Conservation (phyloP, 1,140 invertebrate genomes). For the Chionoecetes opilio region DNA sequence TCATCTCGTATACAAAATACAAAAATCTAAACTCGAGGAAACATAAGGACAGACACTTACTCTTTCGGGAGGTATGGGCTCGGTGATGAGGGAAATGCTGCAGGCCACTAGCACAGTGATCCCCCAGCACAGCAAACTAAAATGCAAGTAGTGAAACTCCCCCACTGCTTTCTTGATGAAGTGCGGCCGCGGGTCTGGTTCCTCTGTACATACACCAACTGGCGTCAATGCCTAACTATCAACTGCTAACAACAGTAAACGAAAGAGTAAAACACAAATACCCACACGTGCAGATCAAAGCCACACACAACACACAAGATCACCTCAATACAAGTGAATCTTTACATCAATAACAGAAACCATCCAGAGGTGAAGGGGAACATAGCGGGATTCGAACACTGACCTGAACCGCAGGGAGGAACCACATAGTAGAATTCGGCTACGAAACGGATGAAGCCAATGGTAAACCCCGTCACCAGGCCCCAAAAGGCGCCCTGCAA, state of each 20-base stretch:
- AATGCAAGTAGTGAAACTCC: slow-evolving; percentile 86
- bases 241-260: too few relatives aligned
- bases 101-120: slow-evolving; percentile 83
- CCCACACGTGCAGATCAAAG: neutral
- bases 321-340: too few relatives aligned
- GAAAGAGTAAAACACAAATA: too few relatives aligned
- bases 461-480: slow-evolving; percentile 84
- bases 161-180: slow-evolving; percentile 83
- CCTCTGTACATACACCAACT: too few relatives aligned
- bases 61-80: slow-evolving; percentile 83
- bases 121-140: slow-evolving; percentile 84
- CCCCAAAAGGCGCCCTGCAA: slow-evolving; percentile 85
- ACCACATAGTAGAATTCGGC: too few relatives aligned
- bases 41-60: slow-evolving; percentile 40
- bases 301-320: too few relatives aligned
- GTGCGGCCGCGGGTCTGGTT: slow-evolving; percentile 82
- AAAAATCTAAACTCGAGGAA: too few relatives aligned
- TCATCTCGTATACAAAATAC: too few relatives aligned
- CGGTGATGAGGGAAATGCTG: slow-evolving; percentile 84
- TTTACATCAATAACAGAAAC: too few relatives aligned
- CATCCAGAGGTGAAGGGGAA: too few relatives aligned
- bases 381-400: slow-evolving; percentile 62
- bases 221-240: too few relatives aligned
- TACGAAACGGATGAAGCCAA: slow-evolving; percentile 84
- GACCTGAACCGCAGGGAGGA: too few relatives aligned